Conservation (phyloP, 2,888 invertebrate species). For the Tenthredo amoena region DNA sequence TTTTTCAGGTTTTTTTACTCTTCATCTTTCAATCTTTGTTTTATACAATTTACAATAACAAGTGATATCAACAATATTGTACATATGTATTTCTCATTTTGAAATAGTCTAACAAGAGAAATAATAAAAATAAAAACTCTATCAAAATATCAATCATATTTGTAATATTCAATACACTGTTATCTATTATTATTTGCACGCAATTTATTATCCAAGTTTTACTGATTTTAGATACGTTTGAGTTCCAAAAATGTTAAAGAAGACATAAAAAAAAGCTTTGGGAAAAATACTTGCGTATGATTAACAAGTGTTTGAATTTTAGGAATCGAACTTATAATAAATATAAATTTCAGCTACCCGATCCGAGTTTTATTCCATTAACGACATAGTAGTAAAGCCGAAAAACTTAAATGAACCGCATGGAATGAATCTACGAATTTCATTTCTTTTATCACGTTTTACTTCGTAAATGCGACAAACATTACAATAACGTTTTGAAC, state of each 20-base stretch:
- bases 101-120: not conserved
- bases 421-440: not conserved
- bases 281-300: not conserved
- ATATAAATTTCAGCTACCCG: not conserved
- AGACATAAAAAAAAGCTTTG: not conserved
- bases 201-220: not conserved
- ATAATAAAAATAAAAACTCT: not conserved
- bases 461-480: not conserved
- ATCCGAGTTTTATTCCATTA: not conserved
- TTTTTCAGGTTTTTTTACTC: not conserved
- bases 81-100: not conserved
- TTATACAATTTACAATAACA: constrained; percentile 36
- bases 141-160: not conserved
- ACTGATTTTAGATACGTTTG: not conserved
- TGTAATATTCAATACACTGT: not conserved
- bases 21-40: not conserved
- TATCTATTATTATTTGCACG: not conserved
- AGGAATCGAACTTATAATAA: not conserved
- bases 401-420: not conserved
- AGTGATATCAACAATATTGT: constrained; percentile 23
- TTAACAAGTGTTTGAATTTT: not conserved
- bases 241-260: not conserved
- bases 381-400: not conserved
- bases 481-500: not conserved
- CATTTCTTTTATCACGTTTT: not conserved